Base-by-base conservation (phyloP, 2,113 vertebrate genomes). In the Noturus placidus region DNA sequence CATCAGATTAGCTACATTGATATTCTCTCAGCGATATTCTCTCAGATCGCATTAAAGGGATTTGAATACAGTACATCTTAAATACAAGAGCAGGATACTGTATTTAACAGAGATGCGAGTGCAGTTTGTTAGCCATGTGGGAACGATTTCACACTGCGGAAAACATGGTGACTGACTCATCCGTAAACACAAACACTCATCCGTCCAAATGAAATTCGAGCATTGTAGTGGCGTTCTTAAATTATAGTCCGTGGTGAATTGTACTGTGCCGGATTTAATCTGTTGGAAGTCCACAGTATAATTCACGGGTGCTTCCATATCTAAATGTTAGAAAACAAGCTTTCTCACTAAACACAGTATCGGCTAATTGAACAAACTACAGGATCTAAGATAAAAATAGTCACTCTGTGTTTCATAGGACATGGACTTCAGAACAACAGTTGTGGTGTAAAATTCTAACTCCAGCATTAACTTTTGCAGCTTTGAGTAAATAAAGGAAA, bases 161-260 rank as follows among this genome's bases (percentile, higher is more conserved):
- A 30, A 80, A 57, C 88, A 63, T 88, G 85, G 25, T 14, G 56
- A 42, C 56, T 83, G 57, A 70, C 56, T 80, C 81, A 84, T 54
- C 61, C 83, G 35, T 38, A 76, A 82, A 81, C 88, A 74, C 81
- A 87, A n/a, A 72, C 76, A 56, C 86, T 61, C 38, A 27, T 19
- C 63, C 11, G 13, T 85, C 63, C 67, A 70, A 76, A 59, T 52
- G 19, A 74, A 46, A 84, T 30, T 9, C 27, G 19, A 13, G 30
- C 63, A 82, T 72, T 72, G 10, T 35, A 52, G 17, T 42, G 17
- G 54, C 74, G 67, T 84, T 84, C 78, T 83, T 33, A 52, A 84
- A 79, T 79, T 30, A n/a, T n/a, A 50, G 46, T 69, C 72, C 15
- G 5, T 54, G 15, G 3, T 25, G 57, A 42, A 54, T 30, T 54